Evolutionary conservation across 2,888 invertebrate genomes (phyloP).

Genomic region (Dolomedes plantarius): DNA sequence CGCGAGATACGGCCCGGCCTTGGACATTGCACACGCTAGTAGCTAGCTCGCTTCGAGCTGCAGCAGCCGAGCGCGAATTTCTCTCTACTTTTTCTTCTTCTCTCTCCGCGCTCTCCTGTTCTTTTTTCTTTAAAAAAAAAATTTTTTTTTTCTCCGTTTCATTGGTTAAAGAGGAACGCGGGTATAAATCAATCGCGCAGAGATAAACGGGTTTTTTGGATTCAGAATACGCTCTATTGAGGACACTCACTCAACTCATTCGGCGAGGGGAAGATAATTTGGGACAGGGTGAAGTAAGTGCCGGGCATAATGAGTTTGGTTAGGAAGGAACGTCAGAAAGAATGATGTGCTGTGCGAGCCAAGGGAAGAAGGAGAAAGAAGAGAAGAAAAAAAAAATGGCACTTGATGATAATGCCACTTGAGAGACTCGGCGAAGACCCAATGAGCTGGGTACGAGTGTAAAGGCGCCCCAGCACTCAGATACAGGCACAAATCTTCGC

Average conservation of each 20-base stretch:
- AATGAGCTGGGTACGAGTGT: no score
- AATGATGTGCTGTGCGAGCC: background rate
- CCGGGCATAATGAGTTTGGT: background rate
- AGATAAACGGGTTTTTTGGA: slow-evolving; percentile 30
- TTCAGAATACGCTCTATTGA: background rate
- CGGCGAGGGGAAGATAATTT: background rate
- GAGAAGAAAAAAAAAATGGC: no score
- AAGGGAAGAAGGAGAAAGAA: no score
- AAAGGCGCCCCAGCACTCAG: no score
- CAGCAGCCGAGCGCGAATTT: background rate
- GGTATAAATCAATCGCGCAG: slow-evolving; percentile 52
- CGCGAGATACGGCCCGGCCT: slow-evolving; percentile 52
- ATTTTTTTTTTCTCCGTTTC: background rate
- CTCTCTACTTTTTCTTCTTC: background rate
- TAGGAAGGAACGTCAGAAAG: background rate
- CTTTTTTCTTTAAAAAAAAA: background rate
- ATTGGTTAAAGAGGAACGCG: slow-evolving; percentile 34
- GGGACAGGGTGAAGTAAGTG: background rate
- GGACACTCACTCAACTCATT: background rate
- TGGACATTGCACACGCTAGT: slow-evolving; percentile 62
- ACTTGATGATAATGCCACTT: slow-evolving; percentile 3
- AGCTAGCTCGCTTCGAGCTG: no score
- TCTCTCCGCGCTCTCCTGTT: background rate
- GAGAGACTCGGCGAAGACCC: no score
- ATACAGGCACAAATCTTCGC: no score